These are phyloP conservation scores for Lepeophtheirus nordmannii DNA, from an alignment of 2,888 invertebrate species.

Conservation along the genomic window DNA sequence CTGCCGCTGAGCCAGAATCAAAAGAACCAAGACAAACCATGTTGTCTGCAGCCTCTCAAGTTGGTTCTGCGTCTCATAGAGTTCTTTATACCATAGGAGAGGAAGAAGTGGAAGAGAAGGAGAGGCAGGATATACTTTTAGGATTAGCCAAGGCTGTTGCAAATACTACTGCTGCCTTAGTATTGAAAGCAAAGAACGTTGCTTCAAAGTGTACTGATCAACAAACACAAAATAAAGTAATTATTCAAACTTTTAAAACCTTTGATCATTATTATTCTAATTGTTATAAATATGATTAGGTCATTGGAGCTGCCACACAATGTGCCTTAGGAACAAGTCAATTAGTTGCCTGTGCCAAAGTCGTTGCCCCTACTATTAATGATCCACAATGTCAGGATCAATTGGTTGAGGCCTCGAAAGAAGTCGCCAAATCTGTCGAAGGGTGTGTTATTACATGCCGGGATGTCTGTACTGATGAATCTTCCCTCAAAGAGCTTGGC, in stretches of 20 bases:
- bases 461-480: slow-evolving; percentile 49
- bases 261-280: not conserved
- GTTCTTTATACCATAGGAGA: slow-evolving; percentile 84
- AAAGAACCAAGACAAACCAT: slow-evolving; percentile 83
- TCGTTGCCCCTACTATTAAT: slow-evolving; percentile 44
- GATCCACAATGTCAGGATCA: slow-evolving; percentile 58
- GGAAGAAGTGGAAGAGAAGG: slow-evolving; percentile 54
- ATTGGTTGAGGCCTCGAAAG: slow-evolving; percentile 73
- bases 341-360: slow-evolving; percentile 87
- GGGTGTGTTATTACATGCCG: slow-evolving; percentile 66
- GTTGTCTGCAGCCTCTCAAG: slow-evolving; percentile 82
- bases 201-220: slow-evolving; percentile 69
- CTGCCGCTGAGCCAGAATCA: slow-evolving; percentile 85
- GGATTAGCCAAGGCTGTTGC: slow-evolving; percentile 92
- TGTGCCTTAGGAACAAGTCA: slow-evolving; percentile 95
- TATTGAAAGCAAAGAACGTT: slow-evolving; percentile 88
- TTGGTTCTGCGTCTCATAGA: slow-evolving; percentile 89
- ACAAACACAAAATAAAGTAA: slow-evolving; percentile 53
- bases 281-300: slow-evolving; percentile 33
- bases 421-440: slow-evolving; percentile 82
- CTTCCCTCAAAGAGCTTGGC: slow-evolving; percentile 46
- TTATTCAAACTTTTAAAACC: not conserved
- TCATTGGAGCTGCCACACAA: slow-evolving; percentile 89
- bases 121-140: slow-evolving; percentile 59
- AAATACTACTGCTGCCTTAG: slow-evolving; percentile 88